A percentile compares a stretch with the other conserved stretches of the same genome.
These are phyloP conservation scores for Drosophila mettleri DNA, from an alignment of 2,888 invertebrate species.

Conservation along the genomic window DNA sequence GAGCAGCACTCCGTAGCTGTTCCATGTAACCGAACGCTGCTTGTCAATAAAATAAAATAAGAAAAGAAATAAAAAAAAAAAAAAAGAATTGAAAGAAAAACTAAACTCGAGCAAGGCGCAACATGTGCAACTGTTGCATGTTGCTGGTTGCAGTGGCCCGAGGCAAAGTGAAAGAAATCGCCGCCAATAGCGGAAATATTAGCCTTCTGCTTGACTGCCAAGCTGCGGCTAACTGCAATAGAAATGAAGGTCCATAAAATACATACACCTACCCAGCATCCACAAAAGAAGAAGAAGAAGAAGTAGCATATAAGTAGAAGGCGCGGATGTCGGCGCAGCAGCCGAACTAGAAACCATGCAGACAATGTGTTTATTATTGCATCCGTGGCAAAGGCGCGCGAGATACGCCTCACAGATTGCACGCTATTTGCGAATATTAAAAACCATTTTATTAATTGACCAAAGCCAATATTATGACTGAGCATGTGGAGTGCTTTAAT, in stretches of 20 bases:
- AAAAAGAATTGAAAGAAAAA: conserved; percentile 17
- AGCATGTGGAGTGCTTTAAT: conserved; percentile 13
- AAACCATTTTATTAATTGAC: conserved; percentile 40
- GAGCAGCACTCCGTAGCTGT: conserved; percentile 34
- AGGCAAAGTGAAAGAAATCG: conserved; percentile 76
- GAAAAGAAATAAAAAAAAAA: conserved; percentile 13
- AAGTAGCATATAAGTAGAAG: conserved; percentile 1
- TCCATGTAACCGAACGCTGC: conserved; percentile 50
- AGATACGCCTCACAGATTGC: conserved; percentile 31
- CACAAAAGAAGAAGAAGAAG: not conserved
- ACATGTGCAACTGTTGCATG: conserved; percentile 63
- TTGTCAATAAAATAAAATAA: conserved; percentile 63
- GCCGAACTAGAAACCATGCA: conserved; percentile 5
- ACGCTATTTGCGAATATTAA: conserved; percentile 43
- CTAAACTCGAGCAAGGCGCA: conserved; percentile 47
- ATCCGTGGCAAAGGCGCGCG: conserved; percentile 24
- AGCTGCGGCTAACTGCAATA: conserved; percentile 38
- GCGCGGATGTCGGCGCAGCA: not conserved
- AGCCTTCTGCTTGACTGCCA: conserved; percentile 59
- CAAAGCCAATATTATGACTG: conserved; percentile 32
- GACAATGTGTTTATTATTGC: conserved; percentile 78
- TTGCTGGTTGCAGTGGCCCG: conserved; percentile 72
- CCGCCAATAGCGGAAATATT: conserved; percentile 78
- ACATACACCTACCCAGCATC: conserved; percentile 12
- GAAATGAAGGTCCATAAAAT: conserved; percentile 46